Evolutionary conservation across 2,797 vertebrate genomes (phyloP).

Genomic region (Champsocephalus esox): DNA sequence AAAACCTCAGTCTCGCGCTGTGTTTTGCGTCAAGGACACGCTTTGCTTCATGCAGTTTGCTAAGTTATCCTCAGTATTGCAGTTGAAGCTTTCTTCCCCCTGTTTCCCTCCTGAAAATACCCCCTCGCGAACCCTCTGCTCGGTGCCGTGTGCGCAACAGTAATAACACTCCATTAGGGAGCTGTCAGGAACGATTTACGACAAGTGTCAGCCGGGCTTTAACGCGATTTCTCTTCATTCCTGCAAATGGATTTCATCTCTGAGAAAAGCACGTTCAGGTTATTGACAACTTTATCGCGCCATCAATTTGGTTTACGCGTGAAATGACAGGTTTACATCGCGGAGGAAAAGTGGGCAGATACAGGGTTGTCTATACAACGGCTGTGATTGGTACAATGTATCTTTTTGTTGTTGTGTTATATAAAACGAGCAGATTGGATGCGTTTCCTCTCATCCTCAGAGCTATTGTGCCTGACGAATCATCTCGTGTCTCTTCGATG

Average conservation of each 20-base stretch:
- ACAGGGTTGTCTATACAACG: conserved; percentile 7
- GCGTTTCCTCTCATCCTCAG: conserved; percentile 35
- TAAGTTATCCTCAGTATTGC: conserved; percentile 36
- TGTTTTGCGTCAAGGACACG: conserved; percentile 32
- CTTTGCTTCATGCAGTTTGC: conserved; percentile 24
- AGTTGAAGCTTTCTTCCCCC: neutral
- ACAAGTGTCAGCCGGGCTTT: conserved; percentile 66
- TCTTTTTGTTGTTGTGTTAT: neutral
- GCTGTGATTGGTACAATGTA: conserved; percentile 24
- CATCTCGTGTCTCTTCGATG: conserved; percentile 64
- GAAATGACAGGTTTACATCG: conserved; percentile 54
- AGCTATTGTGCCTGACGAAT: conserved; percentile 52
- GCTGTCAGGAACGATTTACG: conserved; percentile 75
- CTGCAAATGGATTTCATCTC: conserved; percentile 52
- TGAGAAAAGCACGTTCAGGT: conserved; percentile 34
- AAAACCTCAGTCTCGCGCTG: conserved; percentile 4
- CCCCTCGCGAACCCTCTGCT: conserved; percentile 13
- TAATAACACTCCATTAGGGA: conserved; percentile 61
- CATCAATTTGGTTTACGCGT: conserved; percentile 58
- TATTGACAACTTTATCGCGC: conserved; percentile 69
- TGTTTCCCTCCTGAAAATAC: neutral
- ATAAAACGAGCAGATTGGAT: conserved; percentile 12
- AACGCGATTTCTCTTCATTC: conserved; percentile 67
- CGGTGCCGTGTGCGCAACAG: conserved; percentile 68
- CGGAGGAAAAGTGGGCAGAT: conserved; percentile 33